Conservation (phyloP, 2,797 vertebrate species). For the Anas acuta region DNA sequence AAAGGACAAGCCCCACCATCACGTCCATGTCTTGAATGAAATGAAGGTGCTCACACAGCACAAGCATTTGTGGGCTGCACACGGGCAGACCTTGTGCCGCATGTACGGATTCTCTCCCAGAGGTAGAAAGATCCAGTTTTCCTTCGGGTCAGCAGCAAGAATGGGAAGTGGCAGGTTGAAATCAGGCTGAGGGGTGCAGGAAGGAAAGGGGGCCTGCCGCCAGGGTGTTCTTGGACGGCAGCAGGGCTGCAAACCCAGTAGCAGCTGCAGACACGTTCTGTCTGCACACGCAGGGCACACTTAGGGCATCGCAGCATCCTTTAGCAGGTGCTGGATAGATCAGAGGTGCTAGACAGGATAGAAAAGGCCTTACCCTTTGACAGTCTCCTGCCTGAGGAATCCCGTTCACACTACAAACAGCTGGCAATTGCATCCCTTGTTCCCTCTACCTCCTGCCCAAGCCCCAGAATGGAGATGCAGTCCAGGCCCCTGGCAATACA, state of each 20-base stretch:
- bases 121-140: neutral
- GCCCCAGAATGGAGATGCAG: neutral
- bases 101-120: neutral
- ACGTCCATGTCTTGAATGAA: neutral
- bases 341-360: neutral
- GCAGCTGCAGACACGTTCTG: neutral
- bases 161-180: neutral
- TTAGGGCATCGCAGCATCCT: neutral
- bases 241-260: neutral
- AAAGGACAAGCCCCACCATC: neutral
- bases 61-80: fast-evolving
- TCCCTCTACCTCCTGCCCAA: neutral
- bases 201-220: fast-evolving
- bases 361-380: neutral
- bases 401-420: neutral
- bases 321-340: neutral
- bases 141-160: fast-evolving
- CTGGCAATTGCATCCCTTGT: neutral
- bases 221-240: fast-evolving
- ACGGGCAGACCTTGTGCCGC: neutral
- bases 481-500: neutral
- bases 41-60: neutral
- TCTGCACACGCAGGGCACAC: neutral
- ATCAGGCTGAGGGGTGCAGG: neutral
- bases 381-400: neutral